phyloP scores from a whole-genome alignment of 1,140 invertebrate genomes.

The Hycleus phaleratus region DNA sequence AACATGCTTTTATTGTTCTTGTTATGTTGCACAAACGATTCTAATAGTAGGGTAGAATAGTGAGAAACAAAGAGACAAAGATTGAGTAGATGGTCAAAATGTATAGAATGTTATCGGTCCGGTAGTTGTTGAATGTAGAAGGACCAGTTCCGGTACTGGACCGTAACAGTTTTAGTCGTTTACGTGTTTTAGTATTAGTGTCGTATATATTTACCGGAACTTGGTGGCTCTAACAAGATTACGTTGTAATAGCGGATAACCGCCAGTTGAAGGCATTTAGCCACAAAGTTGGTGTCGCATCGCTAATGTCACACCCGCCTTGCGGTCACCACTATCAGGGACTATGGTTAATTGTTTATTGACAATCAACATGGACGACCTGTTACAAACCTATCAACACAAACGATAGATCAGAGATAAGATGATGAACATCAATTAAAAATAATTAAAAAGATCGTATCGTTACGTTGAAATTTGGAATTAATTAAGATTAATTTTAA shows the following conservation, averaged over 20 bases:
- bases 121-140: not conserved
- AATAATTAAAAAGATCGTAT: too few species aligned
- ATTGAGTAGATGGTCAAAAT: not conserved
- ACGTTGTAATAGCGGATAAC: slow-evolving; percentile 36
- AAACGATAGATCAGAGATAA: too few species aligned
- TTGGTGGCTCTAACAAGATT: slow-evolving; percentile 32
- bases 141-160: slow-evolving; percentile 16
- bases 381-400: too few species aligned
- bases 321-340: slow-evolving; percentile 5
- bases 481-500: too few species aligned
- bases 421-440: too few species aligned
- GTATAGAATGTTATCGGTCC: slow-evolving; percentile 5
- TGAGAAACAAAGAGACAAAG: not conserved
- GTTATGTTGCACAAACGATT: not conserved
- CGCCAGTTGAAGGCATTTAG: slow-evolving; percentile 30
- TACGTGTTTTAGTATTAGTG: not conserved
- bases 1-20: too few species aligned
- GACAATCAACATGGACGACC: slow-evolving; percentile 1
- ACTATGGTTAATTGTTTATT: slow-evolving; percentile 25
- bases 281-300: slow-evolving; percentile 29
- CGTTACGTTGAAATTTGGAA: too few species aligned
- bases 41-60: not conserved
- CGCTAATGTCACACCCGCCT: slow-evolving; percentile 21
- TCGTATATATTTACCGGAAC: slow-evolving; percentile 30
- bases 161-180: slow-evolving; percentile 1